Base-by-base conservation (phyloP, 2,113 vertebrate species). In the Thalassarche chlororhynchos region DNA sequence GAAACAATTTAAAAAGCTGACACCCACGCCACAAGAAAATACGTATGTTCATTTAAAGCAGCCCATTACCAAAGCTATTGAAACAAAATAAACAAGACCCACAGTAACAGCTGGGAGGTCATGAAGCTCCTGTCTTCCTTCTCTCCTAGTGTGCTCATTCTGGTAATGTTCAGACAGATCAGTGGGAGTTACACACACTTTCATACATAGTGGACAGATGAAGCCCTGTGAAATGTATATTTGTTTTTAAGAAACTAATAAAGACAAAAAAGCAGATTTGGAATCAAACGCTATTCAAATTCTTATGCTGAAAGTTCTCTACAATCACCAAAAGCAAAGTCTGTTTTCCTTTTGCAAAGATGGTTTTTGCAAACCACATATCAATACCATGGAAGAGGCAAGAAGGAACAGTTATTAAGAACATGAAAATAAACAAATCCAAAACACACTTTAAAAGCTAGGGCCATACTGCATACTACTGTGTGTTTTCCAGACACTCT, bases 131-230 rank as follows among this genome's bases (percentile, higher is more conserved):
- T 97, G 95, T 98, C 92, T 94, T 98, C 96, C 65, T 97, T 96
- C 98, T 94, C 77, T 94, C 86, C 97, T 98, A 95, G 21, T 12
- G 76, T 98, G 98, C 36, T 98, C 98, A 94, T 95, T 95, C 96
- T 97, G 95, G 98, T 98, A 98, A 98, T 99, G 98, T 85, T 98
- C 98, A 96, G 64, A 98, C 95, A 99, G 97, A 97, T 96, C 97
- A 98, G 95, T 92, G 93, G 98, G 90, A 96, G 97, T 98, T 96
- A 98, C 19, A 98, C 77, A 99, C 95, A 98, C 96, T 98, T 98
- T 97, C 98, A 99, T 98, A 96, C 98, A 98, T 16, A 98, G 94
- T 36, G 98, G 98, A 97, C 98, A 98, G 98, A 98, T 98, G 98
- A 99, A 98, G 87, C 98, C 98, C 98, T 99, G 98, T 91, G 97